Conservation (phyloP, 2,797 vertebrate genomes). For the Nannoperca obscura region DNA sequence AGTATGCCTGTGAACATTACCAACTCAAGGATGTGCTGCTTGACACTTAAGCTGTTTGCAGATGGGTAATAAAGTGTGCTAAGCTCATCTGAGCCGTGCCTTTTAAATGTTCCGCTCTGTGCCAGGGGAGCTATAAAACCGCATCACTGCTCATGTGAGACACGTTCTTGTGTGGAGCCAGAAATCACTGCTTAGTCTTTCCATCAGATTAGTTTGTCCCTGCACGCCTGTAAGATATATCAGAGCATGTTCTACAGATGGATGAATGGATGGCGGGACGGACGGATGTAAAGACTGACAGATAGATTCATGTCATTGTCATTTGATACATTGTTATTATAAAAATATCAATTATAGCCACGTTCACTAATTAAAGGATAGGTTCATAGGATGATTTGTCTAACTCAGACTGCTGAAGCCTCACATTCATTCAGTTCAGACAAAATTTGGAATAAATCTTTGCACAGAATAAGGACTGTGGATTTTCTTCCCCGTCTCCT, state of each 20-base stretch:
- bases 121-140: constrained; percentile 75
- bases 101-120: constrained; percentile 77
- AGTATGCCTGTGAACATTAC: constrained; percentile 68
- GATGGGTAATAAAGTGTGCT: constrained; percentile 81
- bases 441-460: not conserved
- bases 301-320: not conserved
- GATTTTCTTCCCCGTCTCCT: not conserved
- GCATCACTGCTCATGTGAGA: constrained; percentile 76
- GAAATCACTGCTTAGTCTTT: constrained; percentile 74
- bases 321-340: not conserved
- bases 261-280: constrained; percentile 18
- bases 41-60: constrained; percentile 83
- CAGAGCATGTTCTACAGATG: constrained; percentile 26
- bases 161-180: constrained; percentile 63
- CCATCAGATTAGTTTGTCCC: constrained; percentile 72
- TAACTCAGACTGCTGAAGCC: not conserved
- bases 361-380: not conserved
- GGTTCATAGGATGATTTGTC: not conserved
- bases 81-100: constrained; percentile 78
- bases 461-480: not conserved
- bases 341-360: not conserved
- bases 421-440: not conserved
- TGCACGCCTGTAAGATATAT: constrained; percentile 56
- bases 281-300: constrained; percentile 3
- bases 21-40: constrained; percentile 71